phyloP scores from a whole-genome alignment of 2,888 invertebrate species.

The Chalcis sispes region DNA sequence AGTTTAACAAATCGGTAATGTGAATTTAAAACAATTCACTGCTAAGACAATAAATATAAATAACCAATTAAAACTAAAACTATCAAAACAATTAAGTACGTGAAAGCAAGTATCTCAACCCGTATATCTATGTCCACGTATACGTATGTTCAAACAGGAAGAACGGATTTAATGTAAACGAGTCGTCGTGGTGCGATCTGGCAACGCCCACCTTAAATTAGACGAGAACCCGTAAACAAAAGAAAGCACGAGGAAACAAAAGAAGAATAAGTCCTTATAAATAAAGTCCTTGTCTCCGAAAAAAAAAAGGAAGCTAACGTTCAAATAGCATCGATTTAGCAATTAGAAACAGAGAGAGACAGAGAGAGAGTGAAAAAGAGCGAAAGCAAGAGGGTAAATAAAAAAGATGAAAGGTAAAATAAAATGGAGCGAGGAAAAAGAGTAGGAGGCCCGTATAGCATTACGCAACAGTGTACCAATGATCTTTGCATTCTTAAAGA shows the following conservation, averaged over 20 bases:
- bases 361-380: background rate
- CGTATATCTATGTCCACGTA: background rate
- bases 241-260: background rate
- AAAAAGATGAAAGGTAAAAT: background rate
- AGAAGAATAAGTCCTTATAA: background rate
- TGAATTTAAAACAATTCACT: too few relatives aligned
- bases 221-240: slow-evolving; percentile 33
- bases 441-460: background rate
- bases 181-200: background rate
- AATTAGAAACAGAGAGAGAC: background rate
- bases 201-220: slow-evolving; percentile 40
- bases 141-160: slow-evolving; percentile 24
- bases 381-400: background rate
- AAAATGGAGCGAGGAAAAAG: background rate
- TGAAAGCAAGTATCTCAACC: background rate
- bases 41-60: too few relatives aligned
- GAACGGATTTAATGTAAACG: slow-evolving; percentile 19
- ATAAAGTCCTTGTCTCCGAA: background rate
- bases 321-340: background rate
- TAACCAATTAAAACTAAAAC: background rate
- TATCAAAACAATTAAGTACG: slow-evolving; percentile 9
- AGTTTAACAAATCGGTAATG: too few relatives aligned
- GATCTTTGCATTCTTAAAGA: slow-evolving; percentile 17
- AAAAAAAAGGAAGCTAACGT: background rate
- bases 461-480: slow-evolving; percentile 37